phyloP scores from a whole-genome alignment of 2,113 vertebrate species.

The Martes martes region DNA sequence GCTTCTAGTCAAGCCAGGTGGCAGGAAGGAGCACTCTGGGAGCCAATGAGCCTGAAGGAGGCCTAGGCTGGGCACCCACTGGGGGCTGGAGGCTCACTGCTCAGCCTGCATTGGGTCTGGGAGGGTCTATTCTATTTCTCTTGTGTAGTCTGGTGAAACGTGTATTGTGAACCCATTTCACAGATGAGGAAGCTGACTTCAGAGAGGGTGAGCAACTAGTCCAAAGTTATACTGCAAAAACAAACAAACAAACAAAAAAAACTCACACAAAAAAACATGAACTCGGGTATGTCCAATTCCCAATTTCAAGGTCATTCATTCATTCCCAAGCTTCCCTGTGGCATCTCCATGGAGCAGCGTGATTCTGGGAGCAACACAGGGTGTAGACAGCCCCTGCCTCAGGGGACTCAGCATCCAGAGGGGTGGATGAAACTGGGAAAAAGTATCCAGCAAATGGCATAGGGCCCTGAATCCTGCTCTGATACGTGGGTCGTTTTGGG shows the following conservation, averaged over 20 bases:
- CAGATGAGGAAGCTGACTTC: background rate
- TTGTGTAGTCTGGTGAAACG: background rate
- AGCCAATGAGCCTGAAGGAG: background rate
- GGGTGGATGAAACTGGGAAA: background rate
- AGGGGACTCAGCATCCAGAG: background rate
- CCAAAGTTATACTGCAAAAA: background rate
- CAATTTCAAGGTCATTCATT: background rate
- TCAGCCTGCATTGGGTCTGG: background rate
- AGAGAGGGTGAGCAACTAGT: background rate
- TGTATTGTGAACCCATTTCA: background rate
- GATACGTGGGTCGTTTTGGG: background rate
- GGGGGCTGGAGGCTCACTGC: too few species aligned
- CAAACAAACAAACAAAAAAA: background rate
- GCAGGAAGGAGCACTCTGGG: rapidly evolving
- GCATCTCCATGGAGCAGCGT: background rate
- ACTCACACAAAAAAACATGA: background rate
- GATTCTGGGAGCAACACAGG: background rate
- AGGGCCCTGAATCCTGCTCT: background rate
- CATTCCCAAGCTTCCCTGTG: background rate
- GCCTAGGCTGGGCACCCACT: background rate
- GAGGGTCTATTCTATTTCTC: background rate
- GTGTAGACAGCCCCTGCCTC: background rate
- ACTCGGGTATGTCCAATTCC: rapidly evolving
- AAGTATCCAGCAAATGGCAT: background rate
- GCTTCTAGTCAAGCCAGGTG: background rate